phyloP scores from a whole-genome alignment of 2,113 vertebrate genomes.

The Sturnira hondurensis region DNA sequence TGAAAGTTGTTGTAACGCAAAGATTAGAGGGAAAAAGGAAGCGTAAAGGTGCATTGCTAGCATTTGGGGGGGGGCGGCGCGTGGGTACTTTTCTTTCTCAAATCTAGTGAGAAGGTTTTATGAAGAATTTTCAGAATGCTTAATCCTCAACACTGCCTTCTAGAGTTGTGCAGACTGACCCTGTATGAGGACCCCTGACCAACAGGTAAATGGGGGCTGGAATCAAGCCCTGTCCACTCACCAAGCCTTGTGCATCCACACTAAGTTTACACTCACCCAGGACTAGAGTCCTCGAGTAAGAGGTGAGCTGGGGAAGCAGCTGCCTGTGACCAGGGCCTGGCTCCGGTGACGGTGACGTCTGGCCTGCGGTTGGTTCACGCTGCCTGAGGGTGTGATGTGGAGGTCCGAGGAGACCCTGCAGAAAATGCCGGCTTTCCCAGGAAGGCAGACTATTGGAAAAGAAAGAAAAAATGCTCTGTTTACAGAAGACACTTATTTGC shows the following conservation, averaged over 20 bases:
- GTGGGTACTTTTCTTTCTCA: neutral
- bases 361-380: neutral
- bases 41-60: neutral
- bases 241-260: neutral
- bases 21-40: neutral
- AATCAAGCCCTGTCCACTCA: neutral
- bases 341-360: neutral
- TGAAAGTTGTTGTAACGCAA: neutral
- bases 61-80: accelerated
- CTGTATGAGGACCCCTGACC: neutral
- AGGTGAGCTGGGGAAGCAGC: neutral
- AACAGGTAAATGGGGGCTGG: neutral
- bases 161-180: neutral
- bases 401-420: neutral
- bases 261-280: neutral
- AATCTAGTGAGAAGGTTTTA: neutral
- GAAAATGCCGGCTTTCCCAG: neutral
- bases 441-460: slow-evolving; percentile 5
- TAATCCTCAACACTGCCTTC: neutral
- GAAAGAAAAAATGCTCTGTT: neutral
- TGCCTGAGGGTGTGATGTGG: neutral
- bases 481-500: slow-evolving; percentile 24
- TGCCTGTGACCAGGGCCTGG: neutral
- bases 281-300: neutral
- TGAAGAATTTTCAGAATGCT: neutral